Evolutionary conservation across 2,888 invertebrate species (phyloP), one percentile per base, ranked within the genome.

Genomic region (Polylopha cassiicola): DNA sequence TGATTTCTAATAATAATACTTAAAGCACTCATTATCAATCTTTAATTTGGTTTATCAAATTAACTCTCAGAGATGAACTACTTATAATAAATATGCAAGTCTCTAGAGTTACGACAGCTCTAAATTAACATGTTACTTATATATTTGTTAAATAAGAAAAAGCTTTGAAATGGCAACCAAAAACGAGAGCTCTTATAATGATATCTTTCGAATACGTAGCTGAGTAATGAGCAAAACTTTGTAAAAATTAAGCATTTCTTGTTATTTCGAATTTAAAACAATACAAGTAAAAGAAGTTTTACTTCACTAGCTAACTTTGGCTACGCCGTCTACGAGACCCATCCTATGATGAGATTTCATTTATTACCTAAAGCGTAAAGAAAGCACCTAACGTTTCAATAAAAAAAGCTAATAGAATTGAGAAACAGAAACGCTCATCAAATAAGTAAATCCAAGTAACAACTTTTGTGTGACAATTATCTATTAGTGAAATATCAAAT

Each of bases 401-500:
- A 56, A 61, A 53, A 65, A 47, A 43, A 61, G 63, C 55, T 70
- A 55, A 72, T 69, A 53, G 52, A 68, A 64, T 50, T 50, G 55
- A 65, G 58, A 47, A 45, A 55, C 64, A 57, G 50, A 57, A 55
- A 58, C 58, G 53, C 62, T 58, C 62, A 55, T 59, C 51, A 55
- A 68, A 36, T 28, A 41, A 70, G 61, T 60, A 57, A 67, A 65
- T 57, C 59, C 61, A 67, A 69, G 61, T 68, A 78, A 76, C 77
- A 74, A 73, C 66, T 65, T 71, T 70, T 71, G 68, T 73, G 76
- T 75, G 72, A 74, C 71, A 82, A 74, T 84, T 79, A 84, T 72
- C 82, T 84, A 82, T 78, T 76, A 79, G 81, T 82, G 84, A 84
- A 82, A 82, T 85, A 85, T 84, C 84, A 85, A 84, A 82, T 85